Base-by-base conservation (phyloP, 2,888 invertebrate species). In the Diabrotica balteata region DNA sequence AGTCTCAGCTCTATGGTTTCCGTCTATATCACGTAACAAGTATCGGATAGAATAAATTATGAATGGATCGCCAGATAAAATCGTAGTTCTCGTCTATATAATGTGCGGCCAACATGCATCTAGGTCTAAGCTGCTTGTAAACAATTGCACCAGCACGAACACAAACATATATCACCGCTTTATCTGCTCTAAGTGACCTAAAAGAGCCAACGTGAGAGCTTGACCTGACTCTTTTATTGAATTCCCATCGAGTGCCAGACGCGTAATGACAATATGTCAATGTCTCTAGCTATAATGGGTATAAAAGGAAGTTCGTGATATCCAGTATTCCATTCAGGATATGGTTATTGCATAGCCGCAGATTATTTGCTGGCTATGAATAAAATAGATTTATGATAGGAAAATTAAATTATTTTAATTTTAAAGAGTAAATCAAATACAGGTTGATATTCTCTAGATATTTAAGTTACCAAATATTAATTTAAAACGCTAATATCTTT, bases 81-180 rank as follows among this genome's bases (percentile, higher is more conserved):
- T 69, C 73, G 68, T 55, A 59, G 70, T 68, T 71, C 60, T 66
- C 68, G 72, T 68, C 66, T 70, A 64, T 67, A 63, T 73, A 75
- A 71, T 72, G 72, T 65, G 67, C 63, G 69, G 66, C 63, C 62
- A 67, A 71, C 76, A 74, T 76, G 75, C 73, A 70, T 58, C 59
- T 44, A 52, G 62, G 61, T 68, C 62, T 60, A 52, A 64, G 68
- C 67, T 58, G 63, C 63, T 70, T 71, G 71, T 75, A 74, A 75
- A 73, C 76, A 73, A 72, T 70, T 72, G 71, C 72, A 69, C 68
- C 69, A 62, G 72, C 73, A 72, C 71, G 72, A 74, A 73, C 74
- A 72, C 69, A 60, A 63, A 58, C 69, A 72, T 74, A 72, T 71
- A 75, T 73, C 73, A 74, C 63, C 59, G 66, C 70, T 72, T 73